Base-by-base conservation (phyloP, 2,797 vertebrate species). In the Argentina silus region DNA sequence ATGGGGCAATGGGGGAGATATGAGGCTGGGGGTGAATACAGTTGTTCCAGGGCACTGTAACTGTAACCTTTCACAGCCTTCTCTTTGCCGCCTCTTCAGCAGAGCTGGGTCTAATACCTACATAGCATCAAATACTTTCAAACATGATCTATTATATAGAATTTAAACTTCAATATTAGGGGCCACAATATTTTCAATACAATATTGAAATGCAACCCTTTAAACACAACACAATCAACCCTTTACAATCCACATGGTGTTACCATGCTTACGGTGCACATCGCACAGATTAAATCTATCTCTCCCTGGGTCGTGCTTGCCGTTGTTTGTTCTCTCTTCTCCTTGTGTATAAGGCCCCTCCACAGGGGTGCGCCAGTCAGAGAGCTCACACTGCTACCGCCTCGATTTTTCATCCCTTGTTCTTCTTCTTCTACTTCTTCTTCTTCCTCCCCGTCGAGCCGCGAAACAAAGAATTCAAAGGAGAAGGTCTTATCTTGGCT, bases 381-480 rank as follows among this genome's bases (percentile, higher is more conserved):
- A 83, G 78, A 78, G 80, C 79, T 67, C 70, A 23, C 56, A 68
- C 12, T 14, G 36, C 12, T 3, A 36, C 59, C 59, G 6, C 59
- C 66, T 69, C 57, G 7, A n/a, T 14, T 7, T 67, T 56, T 7
- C 73, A 80, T 44, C 57, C 27, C 19, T 78, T 78, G 74, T 70
- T 70, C 68, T 81, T 11, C 73, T 81, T 44, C 57, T 14, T 55
- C 19, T 78, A 78, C 75, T 81, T 80, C 81, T 82, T 64, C 59
- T 70, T 70, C 68, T 81, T 74, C 56, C 62, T 85, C 78, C 75
- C 78, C 64, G 86, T 87, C 83, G 83, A 82, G 72, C 83, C 84
- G 67, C 67, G 78, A 87, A 83, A 93, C 89, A 93, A 90, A 90
- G 86, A 72, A 80, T 81, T 85, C 70, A 86, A 84, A 86, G 83